Evolutionary conservation across 2,888 invertebrate species (phyloP).

Genomic region (Psylliodes chrysocephalus): DNA sequence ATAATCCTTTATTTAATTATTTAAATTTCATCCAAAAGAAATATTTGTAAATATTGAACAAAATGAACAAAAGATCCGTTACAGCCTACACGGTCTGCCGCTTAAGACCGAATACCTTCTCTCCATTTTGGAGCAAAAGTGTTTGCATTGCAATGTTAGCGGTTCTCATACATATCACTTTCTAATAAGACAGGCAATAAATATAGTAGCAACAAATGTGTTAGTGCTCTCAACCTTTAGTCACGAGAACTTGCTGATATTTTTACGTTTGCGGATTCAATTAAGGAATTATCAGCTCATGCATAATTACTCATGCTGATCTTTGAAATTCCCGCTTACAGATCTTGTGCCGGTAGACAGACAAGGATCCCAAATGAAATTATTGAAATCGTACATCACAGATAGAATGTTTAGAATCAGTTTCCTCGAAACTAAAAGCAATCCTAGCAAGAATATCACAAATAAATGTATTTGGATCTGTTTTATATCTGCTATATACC

Average conservation of each 20-base stretch:
- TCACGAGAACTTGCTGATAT: conserved; percentile 48
- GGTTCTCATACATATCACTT: conserved; percentile 58
- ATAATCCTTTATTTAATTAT: conserved; percentile 16
- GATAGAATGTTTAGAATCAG: too few species aligned
- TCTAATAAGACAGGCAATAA: conserved; percentile 57
- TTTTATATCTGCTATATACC: too few species aligned
- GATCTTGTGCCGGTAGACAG: conserved; percentile 17
- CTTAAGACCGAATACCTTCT: conserved; percentile 16
- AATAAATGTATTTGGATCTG: too few species aligned
- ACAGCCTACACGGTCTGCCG: neutral
- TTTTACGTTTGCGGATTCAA: conserved; percentile 47
- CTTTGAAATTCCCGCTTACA: conserved; percentile 41
- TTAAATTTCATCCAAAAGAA: neutral
- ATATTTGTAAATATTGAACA: neutral
- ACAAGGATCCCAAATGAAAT: too few species aligned
- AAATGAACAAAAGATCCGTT: neutral
- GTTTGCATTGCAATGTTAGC: conserved; percentile 33
- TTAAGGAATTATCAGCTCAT: conserved; percentile 50
- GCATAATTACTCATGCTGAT: conserved; percentile 47
- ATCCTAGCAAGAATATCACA: too few species aligned
- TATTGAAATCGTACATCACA: too few species aligned
- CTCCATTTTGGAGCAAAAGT: conserved; percentile 45
- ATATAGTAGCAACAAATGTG: conserved; percentile 54
- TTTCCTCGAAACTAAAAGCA: too few species aligned
- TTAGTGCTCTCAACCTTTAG: conserved; percentile 45